Percentiles rank a stretch among this genome's conserved stretches.
Evolutionary conservation across 1,140 invertebrate genomes (phyloP).

Genomic region (Drosophila chauvacae): DNA sequence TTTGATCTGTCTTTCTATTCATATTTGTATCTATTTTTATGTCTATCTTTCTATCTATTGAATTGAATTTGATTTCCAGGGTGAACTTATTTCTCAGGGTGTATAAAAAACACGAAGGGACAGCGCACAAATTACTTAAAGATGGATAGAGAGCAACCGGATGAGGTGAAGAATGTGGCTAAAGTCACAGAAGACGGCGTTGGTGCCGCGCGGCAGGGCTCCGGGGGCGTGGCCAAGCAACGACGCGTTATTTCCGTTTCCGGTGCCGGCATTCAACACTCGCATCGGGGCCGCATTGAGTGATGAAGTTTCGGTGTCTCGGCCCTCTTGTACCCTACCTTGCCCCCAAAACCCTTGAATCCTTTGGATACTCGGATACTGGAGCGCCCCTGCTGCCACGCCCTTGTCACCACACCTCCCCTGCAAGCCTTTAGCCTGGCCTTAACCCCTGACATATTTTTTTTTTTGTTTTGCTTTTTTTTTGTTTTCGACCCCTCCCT

Average conservation of each 20-base stretch:
- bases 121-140: conserved; percentile 77
- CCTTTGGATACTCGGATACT: background rate
- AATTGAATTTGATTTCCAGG: background rate
- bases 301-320: conserved; percentile 64
- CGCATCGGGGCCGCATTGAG: conserved; percentile 67
- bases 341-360: background rate
- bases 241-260: conserved; percentile 79
- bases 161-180: conserved; percentile 41
- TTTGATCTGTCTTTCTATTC: background rate
- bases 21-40: background rate
- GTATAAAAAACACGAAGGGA: conserved; percentile 4
- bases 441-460: conserved; percentile 64
- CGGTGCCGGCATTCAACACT: conserved; percentile 62
- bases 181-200: conserved; percentile 11
- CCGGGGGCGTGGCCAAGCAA: conserved; percentile 32
- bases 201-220: background rate
- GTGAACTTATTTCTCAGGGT: background rate
- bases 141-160: conserved; percentile 55
- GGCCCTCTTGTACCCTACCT: background rate
- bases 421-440: conserved; percentile 5
- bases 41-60: background rate
- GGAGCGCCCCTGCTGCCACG: conserved; percentile 2
- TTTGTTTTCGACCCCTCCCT: background rate
- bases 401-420: conserved; percentile 9
- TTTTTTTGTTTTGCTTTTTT: background rate